Conservation (phyloP, 2,888 invertebrate species). For the Arge pagana region DNA sequence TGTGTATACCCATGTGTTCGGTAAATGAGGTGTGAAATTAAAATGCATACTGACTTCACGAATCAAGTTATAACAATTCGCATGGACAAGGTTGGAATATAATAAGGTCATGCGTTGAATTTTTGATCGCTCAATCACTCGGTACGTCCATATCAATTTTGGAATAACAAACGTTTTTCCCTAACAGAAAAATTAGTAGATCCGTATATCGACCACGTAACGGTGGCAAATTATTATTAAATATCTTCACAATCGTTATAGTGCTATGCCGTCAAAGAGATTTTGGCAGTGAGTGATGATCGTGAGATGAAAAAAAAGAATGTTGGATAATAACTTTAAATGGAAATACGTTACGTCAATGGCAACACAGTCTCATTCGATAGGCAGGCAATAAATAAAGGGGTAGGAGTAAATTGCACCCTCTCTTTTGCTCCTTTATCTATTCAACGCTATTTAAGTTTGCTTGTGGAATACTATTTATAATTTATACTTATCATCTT, state of each 20-base stretch:
- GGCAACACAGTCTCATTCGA: constrained; percentile 31
- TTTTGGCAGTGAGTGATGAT: neutral
- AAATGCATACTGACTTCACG: neutral
- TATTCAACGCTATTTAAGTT: constrained; percentile 23
- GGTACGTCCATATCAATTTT: no score
- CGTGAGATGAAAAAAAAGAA: neutral
- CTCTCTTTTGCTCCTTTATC: constrained; percentile 21
- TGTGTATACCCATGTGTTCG: neutral
- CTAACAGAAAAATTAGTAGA: no score
- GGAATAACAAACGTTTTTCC: no score
- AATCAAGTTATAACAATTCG: neutral
- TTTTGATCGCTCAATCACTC: no score
- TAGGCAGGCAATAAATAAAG: constrained; percentile 26
- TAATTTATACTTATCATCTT: constrained; percentile 34
- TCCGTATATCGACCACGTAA: no score
- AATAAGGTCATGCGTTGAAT: no score
- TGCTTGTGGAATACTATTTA: constrained; percentile 35
- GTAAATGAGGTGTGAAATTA: neutral
- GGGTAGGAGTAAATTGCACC: constrained; percentile 19
- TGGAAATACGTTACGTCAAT: constrained; percentile 20
- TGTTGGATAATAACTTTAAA: constrained; percentile 1
- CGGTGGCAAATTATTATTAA: no score
- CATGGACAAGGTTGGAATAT: no score
- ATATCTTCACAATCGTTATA: no score
- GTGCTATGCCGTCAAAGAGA: no score